Conservation (phyloP, 2,113 vertebrate species). For the Amia ocellicauda region DNA sequence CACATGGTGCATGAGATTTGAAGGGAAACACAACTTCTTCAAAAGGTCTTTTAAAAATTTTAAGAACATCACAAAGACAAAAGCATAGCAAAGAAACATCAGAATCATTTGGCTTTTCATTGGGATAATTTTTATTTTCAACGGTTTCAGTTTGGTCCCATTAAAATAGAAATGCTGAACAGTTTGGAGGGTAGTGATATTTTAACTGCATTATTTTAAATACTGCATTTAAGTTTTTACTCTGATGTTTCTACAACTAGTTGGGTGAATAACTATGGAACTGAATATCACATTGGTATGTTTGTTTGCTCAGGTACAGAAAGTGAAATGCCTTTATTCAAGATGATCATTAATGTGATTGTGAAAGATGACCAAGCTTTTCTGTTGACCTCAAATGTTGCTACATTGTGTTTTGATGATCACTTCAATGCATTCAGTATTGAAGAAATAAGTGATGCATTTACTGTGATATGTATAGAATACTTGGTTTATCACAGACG, state of each 20-base stretch:
- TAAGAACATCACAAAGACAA: not conserved
- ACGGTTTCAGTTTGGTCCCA: constrained; percentile 26
- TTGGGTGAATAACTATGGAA: constrained; percentile 7
- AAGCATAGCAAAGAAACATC: not conserved
- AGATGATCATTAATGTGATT: constrained; percentile 28
- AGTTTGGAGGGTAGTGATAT: too few relatives aligned
- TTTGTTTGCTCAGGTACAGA: constrained; percentile 26
- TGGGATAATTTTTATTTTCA: constrained; percentile 31
- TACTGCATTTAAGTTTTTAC: too few relatives aligned
- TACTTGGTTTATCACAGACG: constrained; percentile 14
- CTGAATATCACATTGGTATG: constrained; percentile 1
- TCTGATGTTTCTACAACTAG: constrained; percentile 22
- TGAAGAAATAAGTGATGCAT: constrained; percentile 16
- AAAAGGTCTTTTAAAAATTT: constrained; percentile 7
- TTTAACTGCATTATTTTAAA: too few relatives aligned
- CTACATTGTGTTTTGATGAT: constrained; percentile 28
- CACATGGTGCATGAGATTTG: constrained; percentile 18
- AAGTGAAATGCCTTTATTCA: constrained; percentile 34
- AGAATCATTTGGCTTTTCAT: not conserved
- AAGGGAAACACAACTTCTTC: constrained; percentile 16
- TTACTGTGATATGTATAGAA: constrained; percentile 22
- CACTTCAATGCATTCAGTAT: constrained; percentile 29
- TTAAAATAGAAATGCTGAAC: too few relatives aligned
- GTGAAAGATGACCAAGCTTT: constrained; percentile 22
- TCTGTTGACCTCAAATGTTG: constrained; percentile 26